Evolutionary conservation across 2,797 vertebrate species (phyloP).

Genomic region (Gallirallus australis): DNA sequence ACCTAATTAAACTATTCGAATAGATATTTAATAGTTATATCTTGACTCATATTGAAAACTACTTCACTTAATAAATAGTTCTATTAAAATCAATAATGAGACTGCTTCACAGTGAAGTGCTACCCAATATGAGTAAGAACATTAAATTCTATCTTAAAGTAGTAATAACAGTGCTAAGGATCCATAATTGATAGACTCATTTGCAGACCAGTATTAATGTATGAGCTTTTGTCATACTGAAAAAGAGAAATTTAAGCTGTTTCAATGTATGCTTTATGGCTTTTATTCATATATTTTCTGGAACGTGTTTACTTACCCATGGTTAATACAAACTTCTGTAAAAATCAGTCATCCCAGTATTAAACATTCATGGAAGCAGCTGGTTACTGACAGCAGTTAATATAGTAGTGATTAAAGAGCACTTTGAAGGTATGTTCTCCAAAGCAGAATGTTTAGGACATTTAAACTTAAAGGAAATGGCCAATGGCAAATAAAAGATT

Average conservation of each 20-base stretch:
- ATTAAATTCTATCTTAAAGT: constrained; percentile 24
- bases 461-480: constrained; percentile 41
- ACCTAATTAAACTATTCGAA: not conserved
- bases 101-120: not conserved
- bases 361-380: not conserved
- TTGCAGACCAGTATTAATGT: constrained; percentile 3
- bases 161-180: not conserved
- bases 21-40: not conserved
- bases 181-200: constrained; percentile 13
- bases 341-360: not conserved
- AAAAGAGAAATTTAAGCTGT: not conserved
- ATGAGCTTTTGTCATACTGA: not conserved
- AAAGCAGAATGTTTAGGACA: constrained; percentile 9
- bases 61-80: constrained; percentile 16
- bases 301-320: not conserved
- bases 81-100: constrained; percentile 25
- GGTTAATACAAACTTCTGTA: not conserved
- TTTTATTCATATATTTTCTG: not conserved
- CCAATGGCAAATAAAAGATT: constrained; percentile 49
- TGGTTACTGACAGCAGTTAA: constrained; percentile 16
- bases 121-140: constrained; percentile 1
- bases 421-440: constrained; percentile 25
- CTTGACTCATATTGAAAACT: not conserved
- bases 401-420: constrained; percentile 30
- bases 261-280: not conserved